Percentiles rank a stretch among this genome's conserved stretches.
Conservation (phyloP, 2,113 vertebrate species). For the Chelonoidis abingdonii region DNA sequence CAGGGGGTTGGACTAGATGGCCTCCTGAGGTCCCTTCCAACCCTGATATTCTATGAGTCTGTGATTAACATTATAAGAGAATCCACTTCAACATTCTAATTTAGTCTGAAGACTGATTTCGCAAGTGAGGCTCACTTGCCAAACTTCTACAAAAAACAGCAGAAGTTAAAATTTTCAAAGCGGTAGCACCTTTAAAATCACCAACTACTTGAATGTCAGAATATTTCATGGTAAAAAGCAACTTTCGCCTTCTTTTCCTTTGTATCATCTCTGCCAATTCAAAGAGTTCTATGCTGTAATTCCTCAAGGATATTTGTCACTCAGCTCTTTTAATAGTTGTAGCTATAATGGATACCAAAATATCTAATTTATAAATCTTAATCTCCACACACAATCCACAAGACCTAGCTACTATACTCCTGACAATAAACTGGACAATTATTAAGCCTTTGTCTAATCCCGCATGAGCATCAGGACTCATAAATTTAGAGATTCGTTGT, state of each 20-base stretch:
- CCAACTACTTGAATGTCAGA: not conserved
- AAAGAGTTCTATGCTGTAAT: not conserved
- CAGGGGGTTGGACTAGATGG: too few relatives aligned
- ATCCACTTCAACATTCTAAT: not conserved
- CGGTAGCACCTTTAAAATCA: not conserved
- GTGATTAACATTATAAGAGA: not conserved
- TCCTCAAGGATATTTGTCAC: not conserved
- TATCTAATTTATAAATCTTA: not conserved
- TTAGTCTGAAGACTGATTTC: not conserved
- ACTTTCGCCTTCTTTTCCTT: not conserved
- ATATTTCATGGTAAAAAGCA: not conserved
- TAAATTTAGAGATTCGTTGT: not conserved
- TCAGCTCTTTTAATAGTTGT: not conserved
- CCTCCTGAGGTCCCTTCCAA: too few relatives aligned
- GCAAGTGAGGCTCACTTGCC: not conserved
- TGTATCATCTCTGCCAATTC: not conserved
- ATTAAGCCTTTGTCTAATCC: not conserved
- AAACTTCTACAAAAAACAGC: not conserved
- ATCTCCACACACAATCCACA: accelerated
- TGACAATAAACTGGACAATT: not conserved
- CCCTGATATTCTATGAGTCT: too few relatives aligned
- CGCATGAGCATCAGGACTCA: accelerated
- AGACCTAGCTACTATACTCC: not conserved
- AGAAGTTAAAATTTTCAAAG: not conserved
- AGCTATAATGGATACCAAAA: not conserved